A percentile compares a stretch with the other conserved stretches of the same genome.
phyloP scores from a whole-genome alignment of 1,140 invertebrate genomes.

The Pygmarrhopalites habei region DNA sequence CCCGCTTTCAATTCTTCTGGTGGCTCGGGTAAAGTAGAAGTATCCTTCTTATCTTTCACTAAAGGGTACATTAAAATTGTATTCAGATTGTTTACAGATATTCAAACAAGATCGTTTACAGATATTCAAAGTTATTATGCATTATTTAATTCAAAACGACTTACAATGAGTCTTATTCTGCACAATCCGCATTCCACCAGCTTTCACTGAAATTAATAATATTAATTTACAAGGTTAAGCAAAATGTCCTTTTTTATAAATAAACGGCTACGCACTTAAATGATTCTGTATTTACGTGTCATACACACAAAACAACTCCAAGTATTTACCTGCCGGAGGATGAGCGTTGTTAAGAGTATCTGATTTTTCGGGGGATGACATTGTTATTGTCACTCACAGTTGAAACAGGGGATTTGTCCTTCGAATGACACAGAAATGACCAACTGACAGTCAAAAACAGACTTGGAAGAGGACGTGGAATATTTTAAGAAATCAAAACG shows the following conservation, averaged over 20 bases:
- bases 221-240: neutral
- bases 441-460: no score
- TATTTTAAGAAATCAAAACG: no score
- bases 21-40: slow-evolving; percentile 42
- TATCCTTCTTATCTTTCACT: slow-evolving; percentile 50
- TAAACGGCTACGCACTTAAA: neutral
- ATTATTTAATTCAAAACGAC: no score
- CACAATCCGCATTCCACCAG: slow-evolving; percentile 83
- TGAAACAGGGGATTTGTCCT: no score
- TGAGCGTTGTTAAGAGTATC: slow-evolving; percentile 71
- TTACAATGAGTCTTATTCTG: slow-evolving; percentile 68
- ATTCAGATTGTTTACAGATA: no score
- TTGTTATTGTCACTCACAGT: no score
- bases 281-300: neutral
- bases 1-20: slow-evolving; percentile 46
- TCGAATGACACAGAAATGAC: no score
- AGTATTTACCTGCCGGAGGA: slow-evolving; percentile 70
- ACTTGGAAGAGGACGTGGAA: no score
- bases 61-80: no score
- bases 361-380: slow-evolving; percentile 55
- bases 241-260: neutral
- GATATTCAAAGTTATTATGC: no score
- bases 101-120: no score
- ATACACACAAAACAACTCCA: no score
- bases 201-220: slow-evolving; percentile 62